Evolutionary conservation across 2,113 vertebrate species (phyloP).

Genomic region (Psilopsiagon aymara): DNA sequence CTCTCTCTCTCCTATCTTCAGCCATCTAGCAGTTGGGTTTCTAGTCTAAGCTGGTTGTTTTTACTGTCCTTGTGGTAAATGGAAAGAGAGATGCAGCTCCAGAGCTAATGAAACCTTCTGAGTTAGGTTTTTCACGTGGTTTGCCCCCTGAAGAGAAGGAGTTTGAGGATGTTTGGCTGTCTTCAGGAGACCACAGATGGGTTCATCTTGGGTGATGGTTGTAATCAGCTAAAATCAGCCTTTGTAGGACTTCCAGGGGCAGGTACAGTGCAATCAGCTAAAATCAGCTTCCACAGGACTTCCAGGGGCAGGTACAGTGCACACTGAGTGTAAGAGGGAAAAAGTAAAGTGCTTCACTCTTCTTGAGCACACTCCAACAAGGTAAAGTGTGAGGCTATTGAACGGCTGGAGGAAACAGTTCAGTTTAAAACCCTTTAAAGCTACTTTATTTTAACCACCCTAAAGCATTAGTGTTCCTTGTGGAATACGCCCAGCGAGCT

Average conservation of each 20-base stretch:
- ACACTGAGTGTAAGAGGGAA: accelerated
- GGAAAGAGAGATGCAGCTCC: neutral
- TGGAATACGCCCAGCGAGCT: neutral
- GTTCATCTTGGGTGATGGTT: neutral
- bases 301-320: neutral
- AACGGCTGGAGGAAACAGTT: neutral
- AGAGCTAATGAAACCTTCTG: neutral
- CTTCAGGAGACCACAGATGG: neutral
- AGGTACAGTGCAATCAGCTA: neutral
- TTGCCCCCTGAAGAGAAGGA: neutral
- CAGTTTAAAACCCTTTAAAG: neutral
- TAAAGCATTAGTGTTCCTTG: neutral
- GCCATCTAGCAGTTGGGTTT: neutral
- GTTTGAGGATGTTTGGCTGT: neutral
- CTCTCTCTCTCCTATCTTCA: neutral
- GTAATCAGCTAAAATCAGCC: neutral
- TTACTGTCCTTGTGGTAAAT: neutral
- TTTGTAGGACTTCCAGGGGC: neutral
- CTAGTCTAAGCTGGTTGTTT: neutral
- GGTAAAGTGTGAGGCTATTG: neutral
- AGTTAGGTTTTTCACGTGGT: neutral
- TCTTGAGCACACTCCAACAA: neutral
- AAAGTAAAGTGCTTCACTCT: neutral
- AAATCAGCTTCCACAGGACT: neutral
- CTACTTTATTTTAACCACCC: neutral